These are phyloP conservation scores for Polyommatus iphigenia DNA, from an alignment of 2,888 invertebrate genomes.

Conservation along the genomic window DNA sequence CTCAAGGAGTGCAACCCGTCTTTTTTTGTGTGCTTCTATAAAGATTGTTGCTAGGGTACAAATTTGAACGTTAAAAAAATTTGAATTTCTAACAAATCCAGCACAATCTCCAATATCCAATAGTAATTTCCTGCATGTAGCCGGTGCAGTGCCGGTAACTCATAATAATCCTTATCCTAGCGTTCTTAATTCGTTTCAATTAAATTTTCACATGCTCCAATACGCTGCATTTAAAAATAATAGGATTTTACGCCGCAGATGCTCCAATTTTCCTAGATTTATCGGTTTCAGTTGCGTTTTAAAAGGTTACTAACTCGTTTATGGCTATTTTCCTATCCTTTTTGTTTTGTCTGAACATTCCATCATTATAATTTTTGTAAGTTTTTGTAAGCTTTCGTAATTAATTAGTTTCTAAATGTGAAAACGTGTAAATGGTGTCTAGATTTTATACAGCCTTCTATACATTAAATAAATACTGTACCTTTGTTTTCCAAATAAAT, in stretches of 20 bases:
- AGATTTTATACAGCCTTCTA: too few relatives aligned
- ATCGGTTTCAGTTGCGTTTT: conserved; percentile 10
- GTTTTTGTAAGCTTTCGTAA: too few relatives aligned
- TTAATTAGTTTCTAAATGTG: too few relatives aligned
- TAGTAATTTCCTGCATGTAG: conserved; percentile 51
- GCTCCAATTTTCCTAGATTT: conserved; percentile 2
- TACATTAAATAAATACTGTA: too few relatives aligned
- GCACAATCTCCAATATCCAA: conserved; percentile 40
- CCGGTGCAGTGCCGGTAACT: conserved; percentile 48
- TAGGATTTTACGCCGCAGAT: conserved; percentile 26
- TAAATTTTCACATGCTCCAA: conserved; percentile 29
- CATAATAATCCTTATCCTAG: conserved; percentile 51
- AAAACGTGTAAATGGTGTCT: too few relatives aligned
- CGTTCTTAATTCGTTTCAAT: conserved; percentile 21
- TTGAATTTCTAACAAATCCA: conserved; percentile 15
- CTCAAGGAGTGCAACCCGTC: too few relatives aligned
- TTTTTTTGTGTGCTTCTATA: too few relatives aligned
- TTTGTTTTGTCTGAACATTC: background rate
- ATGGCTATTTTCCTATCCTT: background rate
- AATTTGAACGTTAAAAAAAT: background rate
- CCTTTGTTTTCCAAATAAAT: too few relatives aligned
- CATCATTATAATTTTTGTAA: too few relatives aligned
- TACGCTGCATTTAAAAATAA: conserved; percentile 25
- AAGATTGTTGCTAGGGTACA: background rate
- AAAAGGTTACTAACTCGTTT: background rate